Base-by-base conservation (phyloP, 2,888 invertebrate species). In the Erebia ligea region DNA sequence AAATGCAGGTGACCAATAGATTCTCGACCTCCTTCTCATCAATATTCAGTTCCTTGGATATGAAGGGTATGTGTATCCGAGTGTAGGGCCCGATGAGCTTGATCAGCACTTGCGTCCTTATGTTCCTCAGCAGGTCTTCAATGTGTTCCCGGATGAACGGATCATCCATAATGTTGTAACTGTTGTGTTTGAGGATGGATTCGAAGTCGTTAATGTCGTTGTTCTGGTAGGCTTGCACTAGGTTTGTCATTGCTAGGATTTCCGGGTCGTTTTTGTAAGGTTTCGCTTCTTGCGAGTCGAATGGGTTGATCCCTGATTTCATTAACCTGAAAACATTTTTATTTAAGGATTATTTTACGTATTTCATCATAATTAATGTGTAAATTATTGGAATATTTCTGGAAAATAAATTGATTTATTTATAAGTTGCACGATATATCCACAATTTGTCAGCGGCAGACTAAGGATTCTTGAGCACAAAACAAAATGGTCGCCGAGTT, bases 191-290 rank as follows among this genome's bases (percentile, higher is more conserved):
- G 73, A 99, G 93, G 81, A 99, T 99, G 76, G 97, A 96, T 91
- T 99, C 99, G 92, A 99, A 99, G 81, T 98, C 98, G 86, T 98
- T 98, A 75, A 99, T 99, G 87, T 99, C 99, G 89, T 99, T 98
- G 88, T 99, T 99, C 90, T 99, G 99, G 91, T 99, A 99, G 17
- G 98, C 97, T 86, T 96, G 97, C 70, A 99, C 99, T 81, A 99
- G 94, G 92, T 99, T 99, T 8, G 99, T 99, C 99, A 99, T 99
- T 17, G 99, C 99, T 78, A 99, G 94, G 81, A 99, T 99, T 92
- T 99, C 99, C 0, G 99, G 98, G 93, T 99, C 99, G 87, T 99
- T 99, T 92, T 99, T 99, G 87, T 99, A 99, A 0, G 99, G 99
- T 86, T 99, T 99, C 0, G 99, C 99, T 94, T 99, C 99, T 94